phyloP scores from a whole-genome alignment of 2,113 vertebrate species.

The Campylomormyrus tamandua region DNA sequence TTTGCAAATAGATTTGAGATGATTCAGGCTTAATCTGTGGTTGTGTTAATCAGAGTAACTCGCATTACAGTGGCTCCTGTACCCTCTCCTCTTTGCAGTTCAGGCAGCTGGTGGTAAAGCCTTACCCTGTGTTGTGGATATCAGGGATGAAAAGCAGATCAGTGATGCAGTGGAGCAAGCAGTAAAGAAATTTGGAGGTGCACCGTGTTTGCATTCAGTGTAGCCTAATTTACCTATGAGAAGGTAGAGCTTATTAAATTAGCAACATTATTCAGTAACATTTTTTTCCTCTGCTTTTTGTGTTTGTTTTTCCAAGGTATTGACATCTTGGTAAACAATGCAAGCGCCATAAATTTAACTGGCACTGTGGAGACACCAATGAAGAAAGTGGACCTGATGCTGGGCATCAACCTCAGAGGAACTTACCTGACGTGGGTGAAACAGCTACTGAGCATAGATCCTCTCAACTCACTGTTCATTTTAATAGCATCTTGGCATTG shows the following conservation, averaged over 20 bases:
- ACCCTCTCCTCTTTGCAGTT: constrained; percentile 54
- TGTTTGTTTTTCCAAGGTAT: constrained; percentile 60
- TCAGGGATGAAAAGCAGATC: constrained; percentile 86
- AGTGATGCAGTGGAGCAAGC: constrained; percentile 72
- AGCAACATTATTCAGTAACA: neutral
- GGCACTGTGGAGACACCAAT: constrained; percentile 84
- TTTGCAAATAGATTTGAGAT: neutral
- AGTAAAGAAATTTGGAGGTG: constrained; percentile 85
- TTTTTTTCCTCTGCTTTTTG: neutral
- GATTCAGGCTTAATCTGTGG: neutral
- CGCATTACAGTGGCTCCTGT: neutral
- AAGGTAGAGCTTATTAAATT: neutral
- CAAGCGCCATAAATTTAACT: constrained; percentile 89
- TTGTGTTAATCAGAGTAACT: neutral
- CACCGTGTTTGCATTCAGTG: neutral
- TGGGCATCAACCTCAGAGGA: constrained; percentile 87
- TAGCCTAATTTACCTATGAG: neutral
- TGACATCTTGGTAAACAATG: constrained; percentile 96
- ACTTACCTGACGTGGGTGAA: constrained; percentile 84
- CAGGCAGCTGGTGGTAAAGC: constrained; percentile 84
- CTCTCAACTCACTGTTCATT: neutral
- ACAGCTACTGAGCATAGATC: neutral
- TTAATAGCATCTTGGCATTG: neutral
- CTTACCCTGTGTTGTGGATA: constrained; percentile 83
- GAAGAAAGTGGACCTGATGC: constrained; percentile 94